phyloP scores from a whole-genome alignment of 2,888 invertebrate species.

The Temnothorax unifasciatus region DNA sequence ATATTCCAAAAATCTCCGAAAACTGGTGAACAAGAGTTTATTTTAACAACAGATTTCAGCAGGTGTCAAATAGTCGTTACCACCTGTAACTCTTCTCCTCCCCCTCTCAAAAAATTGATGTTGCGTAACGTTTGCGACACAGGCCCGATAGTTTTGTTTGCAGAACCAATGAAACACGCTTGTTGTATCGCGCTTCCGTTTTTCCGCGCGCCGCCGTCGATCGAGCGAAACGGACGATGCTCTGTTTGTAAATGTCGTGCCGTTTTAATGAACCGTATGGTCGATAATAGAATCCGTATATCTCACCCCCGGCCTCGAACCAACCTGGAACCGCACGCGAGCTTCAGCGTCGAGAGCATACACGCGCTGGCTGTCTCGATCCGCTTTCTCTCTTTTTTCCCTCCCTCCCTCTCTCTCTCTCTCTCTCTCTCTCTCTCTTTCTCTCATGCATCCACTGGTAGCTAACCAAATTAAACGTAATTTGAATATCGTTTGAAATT shows the following conservation, averaged over 20 bases:
- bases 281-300: constrained; percentile 81
- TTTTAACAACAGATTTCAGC: constrained; percentile 31
- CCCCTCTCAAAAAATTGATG: not conserved
- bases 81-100: constrained; percentile 29
- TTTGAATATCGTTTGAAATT: constrained; percentile 85
- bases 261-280: constrained; percentile 71
- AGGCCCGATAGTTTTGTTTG: constrained; percentile 33
- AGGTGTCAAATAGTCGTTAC: constrained; percentile 34
- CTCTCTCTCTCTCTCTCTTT: not conserved
- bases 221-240: constrained; percentile 43
- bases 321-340: constrained; percentile 69
- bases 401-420: not conserved
- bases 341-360: constrained; percentile 32
- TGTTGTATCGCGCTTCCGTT: constrained; percentile 34
- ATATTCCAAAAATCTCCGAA: not conserved
- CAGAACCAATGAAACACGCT: constrained; percentile 1
- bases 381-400: not conserved
- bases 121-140: not conserved
- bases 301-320: constrained; percentile 64
- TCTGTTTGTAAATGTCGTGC: constrained; percentile 67
- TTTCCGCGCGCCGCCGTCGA: constrained; percentile 30
- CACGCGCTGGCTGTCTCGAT: constrained; percentile 27
- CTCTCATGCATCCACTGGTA: constrained; percentile 49
- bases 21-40: not conserved
- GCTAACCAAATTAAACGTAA: constrained; percentile 84